Evolutionary conservation across 2,113 vertebrate genomes (phyloP).

Genomic region (Oreochromis aureus): DNA sequence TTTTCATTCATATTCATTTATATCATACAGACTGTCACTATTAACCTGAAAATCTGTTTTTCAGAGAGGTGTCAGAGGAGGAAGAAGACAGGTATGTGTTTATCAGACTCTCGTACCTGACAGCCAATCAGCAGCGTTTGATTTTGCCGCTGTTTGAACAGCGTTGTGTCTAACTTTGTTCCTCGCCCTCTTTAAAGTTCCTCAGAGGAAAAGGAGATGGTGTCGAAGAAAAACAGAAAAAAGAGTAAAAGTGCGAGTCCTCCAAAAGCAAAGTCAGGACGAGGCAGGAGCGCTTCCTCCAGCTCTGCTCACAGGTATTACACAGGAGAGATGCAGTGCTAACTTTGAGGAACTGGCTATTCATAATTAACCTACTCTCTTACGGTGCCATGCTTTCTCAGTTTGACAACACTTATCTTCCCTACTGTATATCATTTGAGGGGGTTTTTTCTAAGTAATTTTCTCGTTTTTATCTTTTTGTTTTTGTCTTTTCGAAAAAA

Average conservation of each 20-base stretch:
- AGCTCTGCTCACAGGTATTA: constrained; percentile 62
- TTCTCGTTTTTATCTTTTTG: neutral
- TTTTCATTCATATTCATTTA: fast-evolving
- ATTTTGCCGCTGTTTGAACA: neutral
- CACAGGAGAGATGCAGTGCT: neutral
- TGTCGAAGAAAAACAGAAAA: constrained; percentile 55
- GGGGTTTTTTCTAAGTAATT: fast-evolving
- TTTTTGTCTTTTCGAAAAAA: neutral
- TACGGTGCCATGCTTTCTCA: fast-evolving
- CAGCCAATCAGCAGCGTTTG: fast-evolving
- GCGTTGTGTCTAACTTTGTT: neutral
- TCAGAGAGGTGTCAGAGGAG: constrained; percentile 58
- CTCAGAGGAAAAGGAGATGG: constrained; percentile 58
- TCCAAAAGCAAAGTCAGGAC: constrained; percentile 33
- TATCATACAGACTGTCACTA: fast-evolving
- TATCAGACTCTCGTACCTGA: neutral
- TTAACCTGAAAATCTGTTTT: constrained; percentile 1
- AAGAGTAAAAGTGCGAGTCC: constrained; percentile 44
- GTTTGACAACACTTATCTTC: neutral
- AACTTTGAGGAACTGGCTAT: neutral
- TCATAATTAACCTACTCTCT: neutral
- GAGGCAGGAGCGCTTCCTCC: constrained; percentile 54
- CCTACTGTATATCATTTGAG: neutral
- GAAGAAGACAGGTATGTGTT: constrained; percentile 50
- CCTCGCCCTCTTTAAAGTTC: constrained; percentile 25